Conservation (phyloP, 2,797 vertebrate species). For the Alauda arvensis region DNA sequence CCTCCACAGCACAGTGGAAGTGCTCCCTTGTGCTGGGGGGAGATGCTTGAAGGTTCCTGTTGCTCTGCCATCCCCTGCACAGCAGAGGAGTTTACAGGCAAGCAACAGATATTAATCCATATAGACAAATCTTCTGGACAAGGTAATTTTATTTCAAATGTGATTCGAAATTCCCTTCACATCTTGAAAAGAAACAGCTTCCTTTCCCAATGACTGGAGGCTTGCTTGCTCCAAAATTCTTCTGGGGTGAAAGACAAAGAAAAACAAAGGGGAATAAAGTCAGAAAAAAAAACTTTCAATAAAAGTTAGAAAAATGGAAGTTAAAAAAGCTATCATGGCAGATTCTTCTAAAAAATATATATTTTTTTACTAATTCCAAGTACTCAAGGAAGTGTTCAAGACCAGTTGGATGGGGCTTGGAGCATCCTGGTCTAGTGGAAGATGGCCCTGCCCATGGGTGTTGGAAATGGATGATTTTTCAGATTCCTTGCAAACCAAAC, state of each 20-base stretch:
- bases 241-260: background rate
- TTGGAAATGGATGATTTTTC: background rate
- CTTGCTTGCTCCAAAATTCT: background rate
- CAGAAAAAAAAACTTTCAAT: background rate
- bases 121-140: background rate
- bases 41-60: rapidly evolving
- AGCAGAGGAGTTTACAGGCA: background rate
- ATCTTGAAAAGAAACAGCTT: background rate
- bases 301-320: background rate
- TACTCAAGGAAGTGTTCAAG: background rate
- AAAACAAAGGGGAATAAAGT: background rate
- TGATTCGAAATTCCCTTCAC: background rate
- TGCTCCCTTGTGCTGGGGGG: background rate
- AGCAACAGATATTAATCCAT: background rate
- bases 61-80: background rate
- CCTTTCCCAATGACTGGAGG: background rate
- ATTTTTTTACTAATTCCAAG: background rate
- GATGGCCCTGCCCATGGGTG: background rate
- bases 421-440: background rate
- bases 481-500: background rate
- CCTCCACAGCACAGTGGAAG: background rate
- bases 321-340: background rate
- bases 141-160: background rate
- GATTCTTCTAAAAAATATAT: background rate
- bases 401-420: background rate